These are phyloP conservation scores for Dryobota labecula DNA, from an alignment of 2,888 invertebrate species.

Conservation along the genomic window DNA sequence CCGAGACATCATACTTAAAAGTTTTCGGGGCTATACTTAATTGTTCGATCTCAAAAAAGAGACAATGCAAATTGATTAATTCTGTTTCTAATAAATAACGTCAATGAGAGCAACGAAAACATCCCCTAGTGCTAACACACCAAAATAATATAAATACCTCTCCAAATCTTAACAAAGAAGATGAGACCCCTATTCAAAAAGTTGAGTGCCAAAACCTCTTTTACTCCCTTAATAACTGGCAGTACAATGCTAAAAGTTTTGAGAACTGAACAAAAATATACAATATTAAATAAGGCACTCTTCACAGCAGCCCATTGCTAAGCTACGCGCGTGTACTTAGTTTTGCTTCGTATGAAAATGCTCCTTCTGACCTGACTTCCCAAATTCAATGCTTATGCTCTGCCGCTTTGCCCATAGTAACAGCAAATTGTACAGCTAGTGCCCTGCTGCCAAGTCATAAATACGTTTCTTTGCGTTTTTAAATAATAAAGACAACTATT, in stretches of 20 bases:
- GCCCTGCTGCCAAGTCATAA: too few relatives aligned
- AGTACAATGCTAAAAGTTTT: constrained; percentile 32
- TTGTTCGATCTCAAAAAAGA: not conserved
- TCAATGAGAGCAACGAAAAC: not conserved
- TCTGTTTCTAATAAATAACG: not conserved
- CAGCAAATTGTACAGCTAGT: too few relatives aligned
- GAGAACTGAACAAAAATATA: constrained; percentile 14
- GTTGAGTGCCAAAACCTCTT: constrained; percentile 10
- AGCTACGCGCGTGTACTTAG: not conserved
- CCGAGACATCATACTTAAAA: not conserved
- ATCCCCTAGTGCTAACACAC: too few relatives aligned
- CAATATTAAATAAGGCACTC: not conserved
- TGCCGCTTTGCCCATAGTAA: too few relatives aligned
- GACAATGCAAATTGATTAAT: not conserved
- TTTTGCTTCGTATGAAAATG: not conserved
- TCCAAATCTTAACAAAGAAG: constrained; percentile 28
- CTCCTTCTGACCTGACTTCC: too few relatives aligned
- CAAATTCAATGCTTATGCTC: too few relatives aligned
- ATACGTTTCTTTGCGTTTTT: too few relatives aligned
- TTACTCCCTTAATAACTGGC: constrained; percentile 17
- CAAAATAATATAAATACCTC: constrained; percentile 12
- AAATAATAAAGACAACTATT: too few relatives aligned
- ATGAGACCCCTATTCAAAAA: constrained; percentile 29
- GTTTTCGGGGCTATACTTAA: not conserved
- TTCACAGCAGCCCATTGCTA: not conserved